A percentile compares a stretch with the other conserved stretches of the same genome.
Conservation (phyloP, 2,888 invertebrate species). For the Elysia crispata region DNA sequence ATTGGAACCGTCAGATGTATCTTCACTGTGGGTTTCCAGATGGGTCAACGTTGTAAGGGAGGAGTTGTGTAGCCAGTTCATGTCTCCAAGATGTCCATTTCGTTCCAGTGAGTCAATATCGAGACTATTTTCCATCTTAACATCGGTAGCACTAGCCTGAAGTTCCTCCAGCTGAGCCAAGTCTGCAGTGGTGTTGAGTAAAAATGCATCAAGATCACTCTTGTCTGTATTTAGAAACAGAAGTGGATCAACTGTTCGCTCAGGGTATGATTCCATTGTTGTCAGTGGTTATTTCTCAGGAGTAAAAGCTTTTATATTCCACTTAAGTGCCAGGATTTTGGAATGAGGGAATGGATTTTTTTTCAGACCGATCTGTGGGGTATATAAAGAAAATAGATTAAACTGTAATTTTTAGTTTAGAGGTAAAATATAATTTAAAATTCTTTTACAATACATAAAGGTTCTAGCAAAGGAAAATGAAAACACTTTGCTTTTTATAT, state of each 20-base stretch:
- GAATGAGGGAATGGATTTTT: not conserved
- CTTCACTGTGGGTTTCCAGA: constrained; percentile 44
- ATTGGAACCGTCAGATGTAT: constrained; percentile 48
- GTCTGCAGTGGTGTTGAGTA: constrained; percentile 52
- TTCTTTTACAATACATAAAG: too few species aligned
- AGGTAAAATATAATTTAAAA: too few species aligned
- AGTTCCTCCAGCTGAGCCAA: constrained; percentile 46
- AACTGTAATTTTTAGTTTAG: too few species aligned
- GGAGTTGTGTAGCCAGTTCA: constrained; percentile 60
- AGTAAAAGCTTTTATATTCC: not conserved
- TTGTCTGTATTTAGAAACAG: constrained; percentile 57
- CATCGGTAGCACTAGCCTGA: constrained; percentile 34
- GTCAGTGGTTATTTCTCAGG: not conserved
- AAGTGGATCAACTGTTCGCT: constrained; percentile 49
- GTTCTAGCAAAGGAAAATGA: too few species aligned
- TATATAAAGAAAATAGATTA: not conserved
- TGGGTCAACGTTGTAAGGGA: constrained; percentile 50
- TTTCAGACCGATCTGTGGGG: not conserved
- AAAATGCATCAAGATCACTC: constrained; percentile 57
- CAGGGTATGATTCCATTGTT: constrained; percentile 44
- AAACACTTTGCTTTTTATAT: too few species aligned
- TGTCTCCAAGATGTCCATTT: constrained; percentile 56
- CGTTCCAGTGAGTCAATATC: constrained; percentile 61
- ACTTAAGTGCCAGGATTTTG: not conserved
- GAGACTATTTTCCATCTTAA: constrained; percentile 48